Conservation (phyloP, 2,888 invertebrate species). For the Sepioteuthis lessoniana region DNA sequence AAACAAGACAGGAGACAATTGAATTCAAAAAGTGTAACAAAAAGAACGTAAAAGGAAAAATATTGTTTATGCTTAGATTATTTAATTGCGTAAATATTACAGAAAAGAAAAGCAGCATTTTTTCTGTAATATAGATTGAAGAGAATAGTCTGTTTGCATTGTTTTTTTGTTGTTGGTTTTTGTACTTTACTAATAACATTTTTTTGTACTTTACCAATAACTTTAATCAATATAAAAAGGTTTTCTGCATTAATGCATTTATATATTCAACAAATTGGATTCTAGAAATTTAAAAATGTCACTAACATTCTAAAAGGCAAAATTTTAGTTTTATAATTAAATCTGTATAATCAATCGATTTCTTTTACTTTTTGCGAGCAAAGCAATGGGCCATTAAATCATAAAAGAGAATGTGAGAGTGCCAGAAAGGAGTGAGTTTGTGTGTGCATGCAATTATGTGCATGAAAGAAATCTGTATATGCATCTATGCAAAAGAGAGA, state of each 20-base stretch:
- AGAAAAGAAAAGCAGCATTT: not conserved
- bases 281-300: not conserved
- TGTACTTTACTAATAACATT: not conserved
- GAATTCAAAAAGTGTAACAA: not conserved
- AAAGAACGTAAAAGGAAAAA: not conserved
- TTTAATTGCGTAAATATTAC: not conserved
- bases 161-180: not conserved
- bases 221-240: conserved; percentile 3
- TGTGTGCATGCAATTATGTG: too few species aligned
- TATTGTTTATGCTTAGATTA: not conserved
- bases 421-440: too few species aligned
- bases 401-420: not conserved
- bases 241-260: not conserved
- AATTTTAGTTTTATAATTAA: not conserved
- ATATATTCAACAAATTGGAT: not conserved
- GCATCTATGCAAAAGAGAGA: too few species aligned
- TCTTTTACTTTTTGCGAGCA: not conserved
- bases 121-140: not conserved
- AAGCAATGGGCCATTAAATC: not conserved
- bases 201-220: not conserved
- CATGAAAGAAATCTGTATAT: too few species aligned
- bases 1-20: not conserved
- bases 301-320: not conserved
- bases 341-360: not conserved
- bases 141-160: not conserved